Evolutionary conservation across 1,140 invertebrate species (phyloP), one percentile per base, ranked within the genome.

Genomic region (Drosophila baimaii): DNA sequence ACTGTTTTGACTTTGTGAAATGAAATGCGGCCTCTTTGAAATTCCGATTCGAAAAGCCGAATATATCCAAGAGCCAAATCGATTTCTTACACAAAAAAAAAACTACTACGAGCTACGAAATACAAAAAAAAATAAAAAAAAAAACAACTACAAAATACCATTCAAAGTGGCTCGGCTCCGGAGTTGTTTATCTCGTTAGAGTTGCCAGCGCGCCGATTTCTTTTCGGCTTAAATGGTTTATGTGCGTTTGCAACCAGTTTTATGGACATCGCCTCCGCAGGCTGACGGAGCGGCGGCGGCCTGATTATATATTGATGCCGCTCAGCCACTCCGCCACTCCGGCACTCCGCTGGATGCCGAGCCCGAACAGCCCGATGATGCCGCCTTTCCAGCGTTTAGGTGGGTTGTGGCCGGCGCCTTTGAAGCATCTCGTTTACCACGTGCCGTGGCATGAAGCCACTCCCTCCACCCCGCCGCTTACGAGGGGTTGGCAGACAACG

Each of bases 1-100:
- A 91, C 90, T 91, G 90, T 91, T 91, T 91, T 91, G 90, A 91
- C 90, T 91, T 91, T 91, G 85, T 90, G 82, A 91, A 91, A 90
- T 90, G 84, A 89, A 89, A 89, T 89, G 84, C 84, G 84, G 84
- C 44, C 73, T 75, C 84, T 89, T 89, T 89, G 84, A 89, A 81
- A 89, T 81, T 83, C 83, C 79, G 69, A 77, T 69, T 83, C 76
- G 46, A 56, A 58, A 39, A 65, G 63, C 61, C 49, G 37, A 74
- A 49, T 68, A 54, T 43, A 69, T 39, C 37, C 17, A 54, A 52
- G 51, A 75, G 44, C 55, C 47, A 83, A 83, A 86, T 79, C 72
- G 83, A 88, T 88, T 75, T 88, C 79, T 63, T 79, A 68, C 75
- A 79, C 54, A 49, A 55, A 75, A 63, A 63, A 73, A 69, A 70